Evolutionary conservation across 2,797 vertebrate species (phyloP).

Genomic region (Ambastaia sidthimunki): DNA sequence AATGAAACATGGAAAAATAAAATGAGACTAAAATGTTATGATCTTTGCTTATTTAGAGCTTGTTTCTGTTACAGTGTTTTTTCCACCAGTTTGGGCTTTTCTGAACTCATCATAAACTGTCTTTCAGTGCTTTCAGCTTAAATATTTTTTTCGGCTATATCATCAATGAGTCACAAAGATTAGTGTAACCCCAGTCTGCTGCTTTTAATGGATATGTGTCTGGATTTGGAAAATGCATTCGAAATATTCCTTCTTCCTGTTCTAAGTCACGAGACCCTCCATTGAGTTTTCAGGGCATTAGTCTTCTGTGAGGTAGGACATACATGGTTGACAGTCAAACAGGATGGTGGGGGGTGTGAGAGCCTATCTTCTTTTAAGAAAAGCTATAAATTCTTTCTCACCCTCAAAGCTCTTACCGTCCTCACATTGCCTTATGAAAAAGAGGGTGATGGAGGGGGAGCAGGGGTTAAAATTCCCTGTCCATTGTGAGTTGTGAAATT

Average conservation of each 20-base stretch:
- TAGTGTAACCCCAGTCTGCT: constrained; percentile 10
- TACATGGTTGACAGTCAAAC: constrained; percentile 52
- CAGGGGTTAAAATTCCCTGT: constrained; percentile 58
- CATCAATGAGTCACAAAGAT: constrained; percentile 9
- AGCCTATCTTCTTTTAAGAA: constrained; percentile 73
- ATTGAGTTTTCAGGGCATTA: constrained; percentile 58
- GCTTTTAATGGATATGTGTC: constrained; percentile 45
- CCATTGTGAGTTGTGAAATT: constrained; percentile 38
- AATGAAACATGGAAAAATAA: background rate
- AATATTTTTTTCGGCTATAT: constrained; percentile 21
- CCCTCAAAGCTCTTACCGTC: constrained; percentile 81
- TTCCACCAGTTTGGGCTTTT: background rate
- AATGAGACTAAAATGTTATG: background rate
- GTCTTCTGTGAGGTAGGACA: constrained; percentile 57
- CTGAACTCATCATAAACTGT: background rate
- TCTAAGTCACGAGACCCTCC: constrained; percentile 52
- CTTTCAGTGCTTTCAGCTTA: background rate
- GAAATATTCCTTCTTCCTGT: constrained; percentile 51
- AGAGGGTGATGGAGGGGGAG: constrained; percentile 35
- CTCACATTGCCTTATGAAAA: constrained; percentile 72
- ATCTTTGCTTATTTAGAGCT: background rate
- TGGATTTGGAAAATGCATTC: constrained; percentile 46
- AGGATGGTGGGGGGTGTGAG: constrained; percentile 58
- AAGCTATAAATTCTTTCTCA: constrained; percentile 80
- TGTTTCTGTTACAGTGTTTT: background rate